phyloP scores from a whole-genome alignment of 2,113 vertebrate species.

The Nycticryphes semicollaris region DNA sequence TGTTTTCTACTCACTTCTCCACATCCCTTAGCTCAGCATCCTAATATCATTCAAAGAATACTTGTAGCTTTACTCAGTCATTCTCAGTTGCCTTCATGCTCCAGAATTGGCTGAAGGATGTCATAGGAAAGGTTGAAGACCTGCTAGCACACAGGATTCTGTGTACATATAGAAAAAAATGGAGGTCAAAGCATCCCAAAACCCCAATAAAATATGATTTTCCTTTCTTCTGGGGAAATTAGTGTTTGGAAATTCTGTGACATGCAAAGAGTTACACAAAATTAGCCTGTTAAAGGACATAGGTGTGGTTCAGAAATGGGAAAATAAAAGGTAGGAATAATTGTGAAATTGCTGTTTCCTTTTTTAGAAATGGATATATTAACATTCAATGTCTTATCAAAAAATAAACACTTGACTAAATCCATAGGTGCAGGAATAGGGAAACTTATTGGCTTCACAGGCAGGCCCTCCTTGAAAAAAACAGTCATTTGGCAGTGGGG shows the following conservation, averaged over 20 bases:
- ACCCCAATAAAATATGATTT: not conserved
- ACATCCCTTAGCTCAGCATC: not conserved
- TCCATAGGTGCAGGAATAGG: not conserved
- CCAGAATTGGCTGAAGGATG: not conserved
- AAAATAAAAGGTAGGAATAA: not conserved
- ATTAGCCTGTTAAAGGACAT: not conserved
- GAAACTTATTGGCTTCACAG: not conserved
- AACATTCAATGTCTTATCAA: not conserved
- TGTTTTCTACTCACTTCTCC: not conserved
- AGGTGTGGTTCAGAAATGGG: not conserved
- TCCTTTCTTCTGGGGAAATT: not conserved
- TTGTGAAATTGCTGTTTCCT: not conserved
- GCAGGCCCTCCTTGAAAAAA: not conserved
- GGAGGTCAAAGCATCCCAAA: not conserved
- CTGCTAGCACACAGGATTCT: not conserved
- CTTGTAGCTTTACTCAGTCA: not conserved
- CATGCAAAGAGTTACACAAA: not conserved
- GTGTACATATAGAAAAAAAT: not conserved
- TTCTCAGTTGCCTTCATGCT: not conserved
- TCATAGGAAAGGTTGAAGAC: not conserved
- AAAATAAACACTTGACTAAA: not conserved
- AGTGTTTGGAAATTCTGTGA: not conserved
- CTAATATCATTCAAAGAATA: not conserved
- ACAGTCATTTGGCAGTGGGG: not conserved
- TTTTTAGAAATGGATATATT: not conserved